Conservation (phyloP, 2,113 vertebrate species). For the Paracanthobrama guichenoti region DNA sequence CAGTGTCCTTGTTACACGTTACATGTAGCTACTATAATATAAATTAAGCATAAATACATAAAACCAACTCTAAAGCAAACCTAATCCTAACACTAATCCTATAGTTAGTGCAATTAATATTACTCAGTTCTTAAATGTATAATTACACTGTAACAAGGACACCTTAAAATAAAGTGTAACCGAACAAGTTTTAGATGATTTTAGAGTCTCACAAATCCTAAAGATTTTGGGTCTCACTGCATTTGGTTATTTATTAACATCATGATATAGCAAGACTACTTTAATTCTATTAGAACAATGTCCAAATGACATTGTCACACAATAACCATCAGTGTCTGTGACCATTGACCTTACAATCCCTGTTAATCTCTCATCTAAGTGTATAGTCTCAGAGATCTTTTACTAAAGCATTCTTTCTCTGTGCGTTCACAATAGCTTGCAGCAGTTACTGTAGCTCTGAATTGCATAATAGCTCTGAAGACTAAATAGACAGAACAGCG, state of each 20-base stretch:
- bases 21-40: no score
- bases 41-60: no score
- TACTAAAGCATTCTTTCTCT: not conserved
- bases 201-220: not conserved
- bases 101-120: no score
- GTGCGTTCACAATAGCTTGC: not conserved
- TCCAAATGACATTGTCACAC: not conserved
- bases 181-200: not conserved
- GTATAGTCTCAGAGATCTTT: constrained; percentile 13
- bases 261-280: not conserved
- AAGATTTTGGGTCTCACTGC: not conserved
- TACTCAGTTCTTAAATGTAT: no score
- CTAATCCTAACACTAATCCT: no score
- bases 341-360: constrained; percentile 24
- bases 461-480: constrained; percentile 14
- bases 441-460: constrained; percentile 7
- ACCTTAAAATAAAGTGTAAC: no score
- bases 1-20: no score
- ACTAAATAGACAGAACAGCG: not conserved
- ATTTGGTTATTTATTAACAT: not conserved
- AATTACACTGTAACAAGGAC: no score
- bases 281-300: not conserved
- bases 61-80: no score
- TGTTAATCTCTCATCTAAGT: constrained; percentile 24
- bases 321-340: constrained; percentile 1